phyloP scores from a whole-genome alignment of 2,113 vertebrate genomes.

The Vidua chalybeata region DNA sequence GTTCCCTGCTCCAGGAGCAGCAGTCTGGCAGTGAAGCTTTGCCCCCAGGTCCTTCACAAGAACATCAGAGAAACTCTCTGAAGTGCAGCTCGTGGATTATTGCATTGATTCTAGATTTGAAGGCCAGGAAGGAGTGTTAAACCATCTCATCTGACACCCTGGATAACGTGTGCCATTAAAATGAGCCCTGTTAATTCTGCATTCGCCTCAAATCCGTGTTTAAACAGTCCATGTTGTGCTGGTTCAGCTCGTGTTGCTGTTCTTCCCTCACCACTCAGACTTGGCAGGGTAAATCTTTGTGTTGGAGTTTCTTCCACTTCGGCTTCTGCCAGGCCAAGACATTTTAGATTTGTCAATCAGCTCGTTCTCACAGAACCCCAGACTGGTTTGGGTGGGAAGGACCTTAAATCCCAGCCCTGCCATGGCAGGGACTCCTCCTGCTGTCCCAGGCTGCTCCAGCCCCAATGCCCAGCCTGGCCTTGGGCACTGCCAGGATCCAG shows the following conservation, averaged over 20 bases:
- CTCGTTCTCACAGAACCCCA: rapidly evolving
- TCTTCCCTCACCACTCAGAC: not conserved
- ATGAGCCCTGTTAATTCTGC: not conserved
- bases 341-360: not conserved
- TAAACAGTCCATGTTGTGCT: rapidly evolving
- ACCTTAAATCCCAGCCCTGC: rapidly evolving
- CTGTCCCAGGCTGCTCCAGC: rapidly evolving
- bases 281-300: rapidly evolving
- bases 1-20: too few species aligned
- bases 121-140: not conserved
- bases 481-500: not conserved
- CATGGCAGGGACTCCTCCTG: not conserved
- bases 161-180: not conserved
- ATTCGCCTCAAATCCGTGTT: not conserved
- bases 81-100: not conserved
- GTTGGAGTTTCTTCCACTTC: not conserved
- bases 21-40: not conserved
- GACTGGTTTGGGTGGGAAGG: not conserved
- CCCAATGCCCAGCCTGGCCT: not conserved
- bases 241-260: not conserved
- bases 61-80: not conserved
- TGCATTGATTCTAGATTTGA: not conserved
- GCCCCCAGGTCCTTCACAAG: not conserved
- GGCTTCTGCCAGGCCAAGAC: not conserved
- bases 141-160: not conserved